Percentiles rank a stretch among this genome's conserved stretches.
Evolutionary conservation across 2,113 vertebrate species (phyloP).

Genomic region (Dasyurus viverrinus): DNA sequence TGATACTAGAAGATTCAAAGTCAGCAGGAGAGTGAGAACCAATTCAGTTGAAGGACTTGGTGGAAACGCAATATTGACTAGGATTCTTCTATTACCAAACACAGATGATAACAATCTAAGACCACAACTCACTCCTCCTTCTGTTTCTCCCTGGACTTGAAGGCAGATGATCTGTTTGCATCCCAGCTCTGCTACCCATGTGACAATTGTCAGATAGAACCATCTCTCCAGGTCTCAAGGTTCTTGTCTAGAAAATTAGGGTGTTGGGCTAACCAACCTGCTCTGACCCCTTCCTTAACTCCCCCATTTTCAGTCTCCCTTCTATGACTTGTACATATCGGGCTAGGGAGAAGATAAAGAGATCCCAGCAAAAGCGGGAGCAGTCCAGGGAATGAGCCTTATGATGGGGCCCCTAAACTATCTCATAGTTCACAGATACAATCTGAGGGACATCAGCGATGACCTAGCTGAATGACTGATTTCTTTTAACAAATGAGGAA

Average conservation of each 20-base stretch:
- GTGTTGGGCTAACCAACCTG: neutral
- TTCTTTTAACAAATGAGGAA: neutral
- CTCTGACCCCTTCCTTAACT: neutral
- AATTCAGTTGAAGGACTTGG: neutral
- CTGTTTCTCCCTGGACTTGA: neutral
- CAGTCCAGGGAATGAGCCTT: neutral
- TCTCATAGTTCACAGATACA: neutral
- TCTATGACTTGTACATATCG: neutral
- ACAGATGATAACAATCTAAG: neutral
- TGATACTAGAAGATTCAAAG: neutral
- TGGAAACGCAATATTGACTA: neutral
- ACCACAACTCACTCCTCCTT: neutral
- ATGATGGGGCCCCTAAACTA: neutral
- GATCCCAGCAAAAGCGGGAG: neutral
- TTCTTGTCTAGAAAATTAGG: neutral
- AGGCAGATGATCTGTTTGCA: neutral
- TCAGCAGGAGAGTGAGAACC: neutral
- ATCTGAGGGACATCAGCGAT: neutral
- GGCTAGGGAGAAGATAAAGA: neutral
- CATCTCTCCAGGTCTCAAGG: neutral
- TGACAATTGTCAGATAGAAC: neutral
- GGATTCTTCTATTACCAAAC: neutral
- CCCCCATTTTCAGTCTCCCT: neutral
- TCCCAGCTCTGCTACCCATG: neutral
- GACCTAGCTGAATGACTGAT: neutral